A percentile compares a stretch with the other conserved stretches of the same genome.
These are phyloP conservation scores for Micropoecilia bifurca DNA, from an alignment of 2,797 vertebrate genomes.

Conservation along the genomic window DNA sequence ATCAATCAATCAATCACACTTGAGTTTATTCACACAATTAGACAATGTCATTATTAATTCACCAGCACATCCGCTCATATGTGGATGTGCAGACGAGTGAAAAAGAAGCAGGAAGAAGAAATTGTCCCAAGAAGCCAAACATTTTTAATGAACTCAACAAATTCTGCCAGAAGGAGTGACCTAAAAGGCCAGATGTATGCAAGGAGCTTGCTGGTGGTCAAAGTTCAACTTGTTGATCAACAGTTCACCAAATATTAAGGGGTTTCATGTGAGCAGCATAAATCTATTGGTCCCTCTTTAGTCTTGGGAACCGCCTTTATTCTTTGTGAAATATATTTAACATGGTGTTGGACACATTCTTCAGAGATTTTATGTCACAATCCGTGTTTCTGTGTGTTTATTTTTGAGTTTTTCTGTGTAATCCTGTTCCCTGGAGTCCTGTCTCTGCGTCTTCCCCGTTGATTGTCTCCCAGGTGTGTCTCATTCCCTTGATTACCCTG, in stretches of 20 bases:
- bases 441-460: no score
- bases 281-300: background rate
- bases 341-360: background rate
- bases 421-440: no score
- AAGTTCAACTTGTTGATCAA: background rate
- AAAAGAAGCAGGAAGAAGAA: background rate
- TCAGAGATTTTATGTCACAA: no score
- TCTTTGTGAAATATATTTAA: background rate
- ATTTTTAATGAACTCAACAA: background rate
- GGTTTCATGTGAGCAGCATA: no score
- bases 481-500: no score
- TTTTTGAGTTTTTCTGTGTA: no score
- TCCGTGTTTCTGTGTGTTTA: no score
- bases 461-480: no score
- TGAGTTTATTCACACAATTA: no score
- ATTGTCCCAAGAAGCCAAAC: background rate
- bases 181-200: background rate
- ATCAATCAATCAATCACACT: no score
- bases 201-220: background rate
- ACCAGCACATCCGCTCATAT: background rate
- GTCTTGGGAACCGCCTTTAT: background rate
- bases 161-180: background rate
- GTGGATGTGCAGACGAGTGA: background rate
- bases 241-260: background rate
- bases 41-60: background rate